Evolutionary conservation across 2,797 vertebrate genomes (phyloP).

Genomic region (Erithacus rubecula): DNA sequence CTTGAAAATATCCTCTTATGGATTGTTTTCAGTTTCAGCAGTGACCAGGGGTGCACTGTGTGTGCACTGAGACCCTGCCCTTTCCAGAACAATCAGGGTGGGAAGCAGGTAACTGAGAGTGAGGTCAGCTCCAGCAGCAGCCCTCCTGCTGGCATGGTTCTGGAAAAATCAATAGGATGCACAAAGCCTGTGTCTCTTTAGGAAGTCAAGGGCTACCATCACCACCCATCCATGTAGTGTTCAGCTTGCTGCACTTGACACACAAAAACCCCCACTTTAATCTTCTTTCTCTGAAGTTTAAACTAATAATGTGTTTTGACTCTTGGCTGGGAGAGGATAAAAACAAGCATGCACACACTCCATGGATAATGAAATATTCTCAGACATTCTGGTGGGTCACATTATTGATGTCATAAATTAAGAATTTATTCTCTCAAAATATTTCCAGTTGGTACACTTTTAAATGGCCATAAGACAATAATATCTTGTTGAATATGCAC

Average conservation of each 20-base stretch:
- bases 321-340: not conserved
- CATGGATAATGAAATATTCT: not conserved
- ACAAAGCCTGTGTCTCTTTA: not conserved
- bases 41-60: not conserved
- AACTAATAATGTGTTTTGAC: not conserved
- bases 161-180: not conserved
- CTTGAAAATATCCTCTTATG: not conserved
- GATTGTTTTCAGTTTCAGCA: not conserved
- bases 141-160: not conserved
- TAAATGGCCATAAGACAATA: not conserved
- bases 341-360: not conserved
- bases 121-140: not conserved
- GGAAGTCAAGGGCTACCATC: not conserved
- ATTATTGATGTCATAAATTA: not conserved
- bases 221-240: not conserved
- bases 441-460: not conserved
- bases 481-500: not conserved
- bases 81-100: not conserved
- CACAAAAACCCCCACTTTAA: accelerated
- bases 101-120: not conserved
- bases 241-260: not conserved
- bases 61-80: not conserved
- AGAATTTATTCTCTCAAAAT: not conserved
- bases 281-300: not conserved
- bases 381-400: not conserved